Evolutionary conservation across 35 echinoderm and acorn worm species (phyloP), one percentile per base, ranked within the genome.

Genomic region (Ophioderma brevispina): DNA sequence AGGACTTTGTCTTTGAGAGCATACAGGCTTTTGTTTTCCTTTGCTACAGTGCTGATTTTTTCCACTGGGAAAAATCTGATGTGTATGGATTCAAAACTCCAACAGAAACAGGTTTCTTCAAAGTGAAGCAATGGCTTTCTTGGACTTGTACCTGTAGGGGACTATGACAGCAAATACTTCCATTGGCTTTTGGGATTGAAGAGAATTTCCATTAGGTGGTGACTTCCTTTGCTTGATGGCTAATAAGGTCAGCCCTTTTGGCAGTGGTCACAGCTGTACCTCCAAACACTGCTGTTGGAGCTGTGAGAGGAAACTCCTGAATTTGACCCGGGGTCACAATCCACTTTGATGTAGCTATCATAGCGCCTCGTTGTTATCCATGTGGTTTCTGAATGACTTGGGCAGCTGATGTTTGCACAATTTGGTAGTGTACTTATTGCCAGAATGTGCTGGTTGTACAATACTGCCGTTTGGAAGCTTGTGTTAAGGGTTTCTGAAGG

Each of bases 141-240:
- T 63, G 83, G 13, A 85, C 83, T 33, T n/a, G n/a, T n/a, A 89
- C 38, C 0, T 39, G 76, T 38, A 77, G 23, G 39, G 86, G 86
- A 39, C 78, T 79, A 28, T 89, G 87, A 80, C 25, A 55, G 87
- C 15, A 23, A 80, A 35, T 6, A 50, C 6, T 33, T 79, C 6
- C 59, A 70, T 70, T 18, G 15, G 59, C 28, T 70, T 70, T 25
- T 70, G 10, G 17, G n/a, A 15, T 6, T 8, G 10, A 25, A 70
- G 28, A 15, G 59, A 70, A 30, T 70, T 70, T 3, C 59, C 59
- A 70, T 70, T 70, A 25, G 59, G 59, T n/a, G n/a, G 59, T 70
- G 28, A 70, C 59, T 25, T 70, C 59, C n/a, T 70, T 70, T 2
- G 59, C 59, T 25, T 18, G 59, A 70, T 30, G 59, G 28, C 10